Percentiles rank a stretch among this genome's conserved stretches.
Evolutionary conservation across 2,113 vertebrate genomes (phyloP).

Genomic region (Caranx melampygus): DNA sequence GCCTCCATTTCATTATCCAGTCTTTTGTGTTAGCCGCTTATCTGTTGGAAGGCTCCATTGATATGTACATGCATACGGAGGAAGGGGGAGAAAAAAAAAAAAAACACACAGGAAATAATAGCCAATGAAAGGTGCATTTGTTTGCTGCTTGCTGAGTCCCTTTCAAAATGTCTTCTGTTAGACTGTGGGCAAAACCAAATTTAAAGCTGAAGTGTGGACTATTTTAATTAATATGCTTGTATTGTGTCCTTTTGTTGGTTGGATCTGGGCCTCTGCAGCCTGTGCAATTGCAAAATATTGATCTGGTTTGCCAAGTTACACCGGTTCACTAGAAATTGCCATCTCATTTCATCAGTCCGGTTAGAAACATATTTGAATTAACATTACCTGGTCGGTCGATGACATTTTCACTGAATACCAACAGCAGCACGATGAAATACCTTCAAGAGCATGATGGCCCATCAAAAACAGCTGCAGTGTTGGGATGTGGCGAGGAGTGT

Average conservation of each 20-base stretch:
- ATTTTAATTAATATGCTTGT: not conserved
- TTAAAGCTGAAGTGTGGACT: not conserved
- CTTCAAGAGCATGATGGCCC: not conserved
- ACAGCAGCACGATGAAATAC: not conserved
- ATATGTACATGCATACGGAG: constrained; percentile 3
- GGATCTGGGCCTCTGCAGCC: not conserved
- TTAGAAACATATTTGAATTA: constrained; percentile 4
- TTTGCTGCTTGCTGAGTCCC: constrained; percentile 7
- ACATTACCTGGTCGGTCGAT: not conserved
- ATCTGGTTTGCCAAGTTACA: not conserved
- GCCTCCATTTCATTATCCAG: constrained; percentile 59
- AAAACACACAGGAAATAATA: constrained; percentile 6
- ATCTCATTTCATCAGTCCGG: constrained; percentile 20
- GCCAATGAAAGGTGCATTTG: not conserved
- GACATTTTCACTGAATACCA: constrained; percentile 13
- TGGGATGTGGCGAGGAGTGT: not conserved
- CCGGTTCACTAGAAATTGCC: not conserved
- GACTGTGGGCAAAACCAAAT: not conserved
- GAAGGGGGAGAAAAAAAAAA: not conserved
- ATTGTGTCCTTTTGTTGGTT: not conserved
- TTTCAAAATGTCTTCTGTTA: not conserved
- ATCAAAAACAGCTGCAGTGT: not conserved
- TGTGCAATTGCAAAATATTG: not conserved
- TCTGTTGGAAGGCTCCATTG: constrained; percentile 33
- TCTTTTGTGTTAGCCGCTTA: constrained; percentile 42